Evolutionary conservation across 2,888 invertebrate genomes (phyloP).

Genomic region (Belgica antarctica): DNA sequence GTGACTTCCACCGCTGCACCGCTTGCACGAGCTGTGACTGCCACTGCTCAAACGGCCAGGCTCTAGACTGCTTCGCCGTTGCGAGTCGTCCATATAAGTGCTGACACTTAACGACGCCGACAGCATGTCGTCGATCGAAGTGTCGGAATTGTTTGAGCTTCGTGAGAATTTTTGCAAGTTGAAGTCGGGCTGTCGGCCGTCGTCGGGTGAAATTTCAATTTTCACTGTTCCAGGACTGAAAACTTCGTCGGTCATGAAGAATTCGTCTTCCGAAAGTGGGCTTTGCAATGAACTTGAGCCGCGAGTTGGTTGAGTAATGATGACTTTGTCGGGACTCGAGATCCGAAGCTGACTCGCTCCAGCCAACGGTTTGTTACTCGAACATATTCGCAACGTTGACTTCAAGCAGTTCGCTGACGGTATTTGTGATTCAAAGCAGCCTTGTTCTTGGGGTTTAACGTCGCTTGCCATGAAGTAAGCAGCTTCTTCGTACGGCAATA

Average conservation of each 20-base stretch:
- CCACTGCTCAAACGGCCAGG: constrained; percentile 57
- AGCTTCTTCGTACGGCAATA: constrained; percentile 30
- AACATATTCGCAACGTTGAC: constrained; percentile 48
- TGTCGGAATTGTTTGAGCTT: constrained; percentile 65
- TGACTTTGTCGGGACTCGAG: constrained; percentile 56
- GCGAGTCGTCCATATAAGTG: constrained; percentile 61
- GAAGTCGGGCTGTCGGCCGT: constrained; percentile 54
- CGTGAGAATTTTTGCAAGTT: constrained; percentile 57
- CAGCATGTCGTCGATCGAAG: constrained; percentile 63
- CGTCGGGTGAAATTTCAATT: constrained; percentile 60
- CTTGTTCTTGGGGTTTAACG: background rate
- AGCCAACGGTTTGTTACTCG: constrained; percentile 2
- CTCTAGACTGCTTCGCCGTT: constrained; percentile 55
- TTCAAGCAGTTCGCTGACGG: constrained; percentile 49
- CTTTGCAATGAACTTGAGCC: constrained; percentile 58
- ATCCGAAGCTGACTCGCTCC: constrained; percentile 31
- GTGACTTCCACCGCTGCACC: constrained; percentile 69
- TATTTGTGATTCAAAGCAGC: constrained; percentile 30
- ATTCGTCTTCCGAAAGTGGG: constrained; percentile 63
- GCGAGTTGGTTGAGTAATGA: constrained; percentile 62
- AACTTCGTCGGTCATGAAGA: constrained; percentile 61
- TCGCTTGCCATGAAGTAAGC: constrained; percentile 32
- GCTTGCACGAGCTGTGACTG: constrained; percentile 60
- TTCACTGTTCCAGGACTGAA: constrained; percentile 62
- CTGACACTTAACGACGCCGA: constrained; percentile 54